Conservation (phyloP, 2,888 invertebrate genomes). For the Conistra vaccinii region DNA sequence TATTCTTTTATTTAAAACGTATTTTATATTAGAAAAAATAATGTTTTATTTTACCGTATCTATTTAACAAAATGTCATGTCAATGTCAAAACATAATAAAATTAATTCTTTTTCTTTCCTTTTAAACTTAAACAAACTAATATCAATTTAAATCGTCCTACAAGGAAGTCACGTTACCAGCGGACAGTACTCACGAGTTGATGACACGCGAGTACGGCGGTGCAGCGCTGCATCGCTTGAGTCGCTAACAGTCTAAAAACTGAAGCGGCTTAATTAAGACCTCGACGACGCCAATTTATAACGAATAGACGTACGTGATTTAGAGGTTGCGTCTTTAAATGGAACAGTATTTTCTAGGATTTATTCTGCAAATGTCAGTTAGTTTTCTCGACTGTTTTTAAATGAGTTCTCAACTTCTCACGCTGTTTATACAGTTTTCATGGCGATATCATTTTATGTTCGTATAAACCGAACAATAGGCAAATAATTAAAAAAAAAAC, state of each 20-base stretch:
- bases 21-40: neutral
- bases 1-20: neutral
- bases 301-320: conserved; percentile 56
- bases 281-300: conserved; percentile 54
- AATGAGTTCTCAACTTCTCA: too few species aligned
- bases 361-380: conserved; percentile 22
- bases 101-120: too few species aligned
- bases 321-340: conserved; percentile 35
- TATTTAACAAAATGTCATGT: too few species aligned
- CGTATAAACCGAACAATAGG: neutral
- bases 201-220: conserved; percentile 31
- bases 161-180: conserved; percentile 54
- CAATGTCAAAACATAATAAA: neutral
- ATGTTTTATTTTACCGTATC: neutral
- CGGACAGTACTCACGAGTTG: conserved; percentile 44
- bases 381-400: neutral
- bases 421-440: neutral
- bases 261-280: conserved; percentile 55
- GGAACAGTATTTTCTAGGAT: conserved; percentile 23
- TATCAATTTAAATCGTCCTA: conserved; percentile 29
- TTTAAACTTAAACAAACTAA: conserved; percentile 15
- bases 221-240: conserved; percentile 10
- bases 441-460: neutral
- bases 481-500: too few species aligned
- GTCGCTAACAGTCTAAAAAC: conserved; percentile 53